phyloP scores from a whole-genome alignment of 2,888 invertebrate genomes.

The Amiota minor region DNA sequence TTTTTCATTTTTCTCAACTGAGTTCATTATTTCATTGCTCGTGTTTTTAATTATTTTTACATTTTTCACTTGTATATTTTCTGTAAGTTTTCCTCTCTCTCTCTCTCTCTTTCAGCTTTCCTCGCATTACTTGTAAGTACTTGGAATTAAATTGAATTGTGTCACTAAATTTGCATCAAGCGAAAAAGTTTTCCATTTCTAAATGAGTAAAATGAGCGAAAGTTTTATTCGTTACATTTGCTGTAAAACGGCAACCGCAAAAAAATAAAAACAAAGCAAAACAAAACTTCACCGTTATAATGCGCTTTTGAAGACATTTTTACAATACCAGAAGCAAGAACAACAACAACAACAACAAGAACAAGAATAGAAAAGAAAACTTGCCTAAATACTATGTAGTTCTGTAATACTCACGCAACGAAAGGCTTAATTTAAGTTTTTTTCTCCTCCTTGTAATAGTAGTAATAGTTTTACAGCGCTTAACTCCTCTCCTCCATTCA shows the following conservation, averaged over 20 bases:
- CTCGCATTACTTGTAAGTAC: too few relatives aligned
- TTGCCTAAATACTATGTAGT: too few relatives aligned
- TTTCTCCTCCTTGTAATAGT: too few relatives aligned
- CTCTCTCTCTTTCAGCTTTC: too few relatives aligned
- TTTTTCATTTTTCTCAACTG: background rate
- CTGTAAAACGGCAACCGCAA: background rate
- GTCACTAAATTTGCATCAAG: constrained; percentile 5
- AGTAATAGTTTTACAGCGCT: too few relatives aligned
- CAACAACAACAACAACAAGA: background rate
- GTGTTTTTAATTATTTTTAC: constrained; percentile 16
- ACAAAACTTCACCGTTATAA: background rate
- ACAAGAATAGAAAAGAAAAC: too few relatives aligned
- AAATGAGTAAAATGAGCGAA: background rate
- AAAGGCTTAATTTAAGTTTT: too few relatives aligned
- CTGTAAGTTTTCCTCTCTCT: background rate
- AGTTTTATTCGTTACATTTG: background rate
- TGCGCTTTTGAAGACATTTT: background rate
- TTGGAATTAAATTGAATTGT: constrained; percentile 3
- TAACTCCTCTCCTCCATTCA: too few relatives aligned
- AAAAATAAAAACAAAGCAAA: background rate
- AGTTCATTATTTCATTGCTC: constrained; percentile 3
- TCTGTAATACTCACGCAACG: too few relatives aligned
- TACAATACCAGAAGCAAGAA: background rate
- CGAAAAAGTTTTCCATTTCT: background rate
- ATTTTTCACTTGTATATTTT: background rate